These are phyloP conservation scores for Aproaerema taeniolella DNA, from an alignment of 2,888 invertebrate species.

Conservation along the genomic window DNA sequence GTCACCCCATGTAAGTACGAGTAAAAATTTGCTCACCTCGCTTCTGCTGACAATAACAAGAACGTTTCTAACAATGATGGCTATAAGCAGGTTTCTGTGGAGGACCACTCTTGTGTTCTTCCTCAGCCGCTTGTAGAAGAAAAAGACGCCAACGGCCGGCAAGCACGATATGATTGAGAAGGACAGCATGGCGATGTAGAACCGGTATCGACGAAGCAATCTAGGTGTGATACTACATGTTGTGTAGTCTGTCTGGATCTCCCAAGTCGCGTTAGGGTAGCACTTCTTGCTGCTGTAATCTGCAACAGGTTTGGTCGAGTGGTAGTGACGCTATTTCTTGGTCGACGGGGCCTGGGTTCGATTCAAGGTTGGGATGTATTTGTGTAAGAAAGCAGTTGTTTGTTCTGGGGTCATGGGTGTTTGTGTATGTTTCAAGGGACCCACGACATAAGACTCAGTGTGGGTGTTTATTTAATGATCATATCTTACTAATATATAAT, in stretches of 20 bases:
- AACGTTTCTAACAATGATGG: conserved; percentile 76
- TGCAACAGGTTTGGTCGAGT: no score
- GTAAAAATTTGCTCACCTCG: no score
- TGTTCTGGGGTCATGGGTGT: no score
- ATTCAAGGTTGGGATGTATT: no score
- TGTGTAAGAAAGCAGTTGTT: no score
- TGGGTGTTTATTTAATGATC: no score
- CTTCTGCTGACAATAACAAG: conserved; percentile 76
- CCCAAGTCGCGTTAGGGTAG: conserved; percentile 74
- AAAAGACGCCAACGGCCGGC: conserved; percentile 78
- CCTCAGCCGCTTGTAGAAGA: conserved; percentile 71
- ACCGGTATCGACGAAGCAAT: conserved; percentile 66
- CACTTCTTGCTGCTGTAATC: conserved; percentile 79
- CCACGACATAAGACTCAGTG: no score
- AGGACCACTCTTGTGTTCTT: conserved; percentile 72
- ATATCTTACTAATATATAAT: no score
- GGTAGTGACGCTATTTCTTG: no score
- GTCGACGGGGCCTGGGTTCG: no score
- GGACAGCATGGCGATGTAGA: conserved; percentile 70
- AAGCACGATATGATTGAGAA: conserved; percentile 70
- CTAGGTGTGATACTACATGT: conserved; percentile 76
- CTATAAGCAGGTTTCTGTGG: conserved; percentile 78
- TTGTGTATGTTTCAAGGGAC: no score
- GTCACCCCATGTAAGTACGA: no score
- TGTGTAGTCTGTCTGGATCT: conserved; percentile 74